A percentile compares a stretch with the other conserved stretches of the same genome.
These are phyloP conservation scores for Ceriagrion tenellum DNA, from an alignment of 2,888 invertebrate species.

Conservation along the genomic window DNA sequence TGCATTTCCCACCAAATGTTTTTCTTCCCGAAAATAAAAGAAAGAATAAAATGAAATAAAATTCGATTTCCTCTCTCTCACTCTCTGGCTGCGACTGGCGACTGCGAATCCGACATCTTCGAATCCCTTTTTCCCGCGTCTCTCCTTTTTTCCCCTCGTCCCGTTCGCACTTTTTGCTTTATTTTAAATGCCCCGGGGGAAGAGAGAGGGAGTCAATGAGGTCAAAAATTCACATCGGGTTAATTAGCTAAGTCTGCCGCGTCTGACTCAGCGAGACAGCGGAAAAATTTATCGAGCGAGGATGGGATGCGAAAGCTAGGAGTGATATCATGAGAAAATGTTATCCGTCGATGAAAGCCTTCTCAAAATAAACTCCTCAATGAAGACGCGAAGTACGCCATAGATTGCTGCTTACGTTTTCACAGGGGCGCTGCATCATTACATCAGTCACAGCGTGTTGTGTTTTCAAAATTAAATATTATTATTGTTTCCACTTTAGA, in stretches of 20 bases:
- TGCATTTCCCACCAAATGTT: not conserved
- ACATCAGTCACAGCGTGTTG: too few relatives aligned
- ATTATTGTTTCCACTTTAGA: too few relatives aligned
- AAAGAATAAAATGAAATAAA: not conserved
- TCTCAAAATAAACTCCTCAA: not conserved
- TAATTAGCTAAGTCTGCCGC: not conserved
- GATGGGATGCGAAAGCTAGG: not conserved
- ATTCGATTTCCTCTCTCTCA: not conserved
- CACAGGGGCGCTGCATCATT: too few relatives aligned
- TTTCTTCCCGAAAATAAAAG: not conserved
- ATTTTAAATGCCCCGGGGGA: too few relatives aligned
- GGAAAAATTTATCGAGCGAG: not conserved
- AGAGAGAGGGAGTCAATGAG: too few relatives aligned
- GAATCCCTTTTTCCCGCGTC: not conserved
- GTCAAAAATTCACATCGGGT: not conserved
- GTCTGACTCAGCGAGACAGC: not conserved
- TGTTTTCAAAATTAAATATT: too few relatives aligned
- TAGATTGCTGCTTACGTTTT: too few relatives aligned
- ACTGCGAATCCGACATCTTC: not conserved
- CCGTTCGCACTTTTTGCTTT: too few relatives aligned
- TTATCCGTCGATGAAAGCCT: not conserved
- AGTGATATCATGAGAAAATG: not conserved
- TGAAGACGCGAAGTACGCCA: not conserved
- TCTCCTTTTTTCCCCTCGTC: not conserved
- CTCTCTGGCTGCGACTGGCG: not conserved